Conservation (phyloP, 2,797 vertebrate genomes). For the Lagodon rhomboides region DNA sequence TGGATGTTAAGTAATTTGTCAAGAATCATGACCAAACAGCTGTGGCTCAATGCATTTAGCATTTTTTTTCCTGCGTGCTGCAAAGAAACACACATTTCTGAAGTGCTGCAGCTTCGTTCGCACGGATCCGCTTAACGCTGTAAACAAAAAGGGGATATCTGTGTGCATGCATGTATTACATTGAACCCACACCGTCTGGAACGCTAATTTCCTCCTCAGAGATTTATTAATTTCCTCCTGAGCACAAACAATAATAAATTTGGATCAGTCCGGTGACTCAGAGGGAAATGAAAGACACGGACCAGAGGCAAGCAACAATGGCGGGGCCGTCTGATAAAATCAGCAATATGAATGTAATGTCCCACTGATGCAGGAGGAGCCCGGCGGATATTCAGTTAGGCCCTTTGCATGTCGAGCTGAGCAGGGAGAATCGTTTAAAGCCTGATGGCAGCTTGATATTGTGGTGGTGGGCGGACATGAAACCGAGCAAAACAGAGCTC, state of each 20-base stretch:
- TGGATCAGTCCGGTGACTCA: constrained; percentile 54
- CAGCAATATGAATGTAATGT: constrained; percentile 76
- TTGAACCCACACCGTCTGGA: constrained; percentile 45
- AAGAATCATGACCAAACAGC: neutral
- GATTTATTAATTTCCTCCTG: constrained; percentile 73
- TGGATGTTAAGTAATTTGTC: neutral
- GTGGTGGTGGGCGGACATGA: constrained; percentile 25
- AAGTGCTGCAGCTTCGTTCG: neutral
- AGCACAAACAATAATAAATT: constrained; percentile 67
- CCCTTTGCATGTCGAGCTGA: constrained; percentile 36
- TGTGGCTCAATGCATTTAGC: neutral
- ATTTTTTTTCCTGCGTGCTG: constrained; percentile 11
- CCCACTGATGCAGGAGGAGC: constrained; percentile 41
- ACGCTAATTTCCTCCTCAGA: constrained; percentile 74
- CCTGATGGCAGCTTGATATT: constrained; percentile 39
- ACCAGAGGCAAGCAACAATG: constrained; percentile 63
- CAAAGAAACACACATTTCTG: neutral
- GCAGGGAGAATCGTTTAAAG: constrained; percentile 41
- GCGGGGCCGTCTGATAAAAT: constrained; percentile 69
- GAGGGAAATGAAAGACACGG: constrained; percentile 76
- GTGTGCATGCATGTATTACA: constrained; percentile 24
- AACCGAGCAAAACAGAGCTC: constrained; percentile 23
- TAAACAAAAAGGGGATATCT: neutral
- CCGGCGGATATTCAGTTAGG: constrained; percentile 30
- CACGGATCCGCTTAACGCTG: neutral